A percentile compares a stretch with the other conserved stretches of the same genome.
Evolutionary conservation across 1,140 invertebrate species (phyloP).

Genomic region (Coelopa frigida): DNA sequence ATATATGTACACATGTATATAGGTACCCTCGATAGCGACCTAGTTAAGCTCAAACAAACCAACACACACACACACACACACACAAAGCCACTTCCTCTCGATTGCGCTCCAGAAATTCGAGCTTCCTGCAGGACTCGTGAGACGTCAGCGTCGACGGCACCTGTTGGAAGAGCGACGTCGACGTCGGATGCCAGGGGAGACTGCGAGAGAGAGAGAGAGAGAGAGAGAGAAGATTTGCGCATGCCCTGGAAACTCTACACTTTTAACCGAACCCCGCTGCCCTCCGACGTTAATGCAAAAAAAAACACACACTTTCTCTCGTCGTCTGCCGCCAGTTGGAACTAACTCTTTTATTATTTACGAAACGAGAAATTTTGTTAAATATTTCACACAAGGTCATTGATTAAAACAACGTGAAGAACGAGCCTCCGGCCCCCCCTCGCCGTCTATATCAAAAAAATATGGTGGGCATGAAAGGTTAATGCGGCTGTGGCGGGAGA

Average conservation of each 20-base stretch:
- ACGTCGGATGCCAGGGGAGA: too few relatives aligned
- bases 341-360: neutral
- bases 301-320: neutral
- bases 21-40: neutral
- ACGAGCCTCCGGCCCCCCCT: too few relatives aligned
- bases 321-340: neutral
- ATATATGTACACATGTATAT: neutral
- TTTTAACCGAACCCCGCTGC: neutral
- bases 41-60: neutral
- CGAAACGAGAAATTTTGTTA: too few relatives aligned
- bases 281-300: neutral
- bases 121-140: constrained; percentile 4
- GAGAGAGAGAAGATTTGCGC: too few relatives aligned
- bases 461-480: too few relatives aligned
- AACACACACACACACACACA: neutral
- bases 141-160: neutral
- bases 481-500: too few relatives aligned
- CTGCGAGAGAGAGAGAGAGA: too few relatives aligned
- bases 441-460: too few relatives aligned
- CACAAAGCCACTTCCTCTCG: neutral
- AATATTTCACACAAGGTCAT: too few relatives aligned
- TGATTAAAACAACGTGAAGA: too few relatives aligned
- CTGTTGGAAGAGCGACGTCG: constrained; percentile 6
- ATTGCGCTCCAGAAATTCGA: neutral
- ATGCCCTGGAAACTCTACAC: constrained; percentile 7